These are phyloP conservation scores for Andrena haemorrhoa DNA, from an alignment of 2,888 invertebrate genomes.

Conservation along the genomic window DNA sequence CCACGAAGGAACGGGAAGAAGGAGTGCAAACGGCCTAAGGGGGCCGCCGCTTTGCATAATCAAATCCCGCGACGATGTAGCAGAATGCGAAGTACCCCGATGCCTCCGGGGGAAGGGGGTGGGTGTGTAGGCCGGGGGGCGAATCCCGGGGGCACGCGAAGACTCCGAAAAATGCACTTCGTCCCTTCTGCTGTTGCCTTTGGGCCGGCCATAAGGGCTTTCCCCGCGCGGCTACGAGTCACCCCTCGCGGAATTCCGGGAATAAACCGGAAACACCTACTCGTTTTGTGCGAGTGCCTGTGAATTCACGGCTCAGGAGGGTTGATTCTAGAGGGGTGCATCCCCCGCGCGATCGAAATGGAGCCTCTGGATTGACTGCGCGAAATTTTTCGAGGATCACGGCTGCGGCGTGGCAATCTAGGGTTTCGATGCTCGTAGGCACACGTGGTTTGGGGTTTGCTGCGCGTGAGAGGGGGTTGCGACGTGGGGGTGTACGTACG, in stretches of 20 bases:
- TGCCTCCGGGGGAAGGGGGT: conserved; percentile 38
- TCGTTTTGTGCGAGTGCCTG: conserved; percentile 53
- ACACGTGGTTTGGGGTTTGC: not conserved
- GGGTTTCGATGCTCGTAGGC: not conserved
- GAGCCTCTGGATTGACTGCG: conserved; percentile 54
- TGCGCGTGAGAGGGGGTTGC: not conserved
- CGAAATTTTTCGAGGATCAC: conserved; percentile 39
- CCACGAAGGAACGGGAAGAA: conserved; percentile 33
- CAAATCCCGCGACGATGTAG: conserved; percentile 81
- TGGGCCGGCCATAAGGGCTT: conserved; percentile 58
- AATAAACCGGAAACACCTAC: conserved; percentile 76
- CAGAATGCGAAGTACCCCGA: conserved; percentile 76
- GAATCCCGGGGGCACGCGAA: conserved; percentile 76
- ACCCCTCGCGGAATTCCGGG: conserved; percentile 76
- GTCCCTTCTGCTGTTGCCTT: conserved; percentile 60
- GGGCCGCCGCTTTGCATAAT: conserved; percentile 79
- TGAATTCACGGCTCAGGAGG: conserved; percentile 52
- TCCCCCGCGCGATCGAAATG: conserved; percentile 43
- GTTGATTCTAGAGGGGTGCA: conserved; percentile 28
- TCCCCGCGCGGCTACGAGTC: conserved; percentile 31
- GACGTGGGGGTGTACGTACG: not conserved
- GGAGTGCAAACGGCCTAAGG: conserved; percentile 67
- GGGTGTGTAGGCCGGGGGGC: not conserved
- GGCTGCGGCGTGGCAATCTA: conserved; percentile 3
- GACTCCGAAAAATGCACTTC: conserved; percentile 80